These are phyloP conservation scores for Idaea biselata DNA, from an alignment of 2,888 invertebrate species.

Conservation along the genomic window DNA sequence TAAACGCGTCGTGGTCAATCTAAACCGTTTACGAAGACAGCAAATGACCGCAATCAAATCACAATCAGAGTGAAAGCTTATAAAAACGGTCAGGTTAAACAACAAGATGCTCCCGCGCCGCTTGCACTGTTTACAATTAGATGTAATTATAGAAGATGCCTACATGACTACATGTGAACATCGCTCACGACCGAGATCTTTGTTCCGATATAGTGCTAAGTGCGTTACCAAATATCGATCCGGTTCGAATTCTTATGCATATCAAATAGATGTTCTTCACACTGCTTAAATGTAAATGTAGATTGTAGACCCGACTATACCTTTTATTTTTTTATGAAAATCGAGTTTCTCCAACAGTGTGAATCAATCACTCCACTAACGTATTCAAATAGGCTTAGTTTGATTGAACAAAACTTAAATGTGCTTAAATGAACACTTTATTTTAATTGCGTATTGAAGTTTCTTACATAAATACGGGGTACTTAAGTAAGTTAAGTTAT, in stretches of 20 bases:
- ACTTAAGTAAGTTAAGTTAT: too few relatives aligned
- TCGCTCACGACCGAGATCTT: slow-evolving; percentile 40
- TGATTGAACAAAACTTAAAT: too few relatives aligned
- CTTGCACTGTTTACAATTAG: slow-evolving; percentile 66
- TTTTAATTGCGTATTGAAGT: too few relatives aligned
- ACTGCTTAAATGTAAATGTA: slow-evolving; percentile 20
- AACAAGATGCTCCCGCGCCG: slow-evolving; percentile 41
- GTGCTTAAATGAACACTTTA: too few relatives aligned
- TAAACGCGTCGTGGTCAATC: slow-evolving; percentile 50
- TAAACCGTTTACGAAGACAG: slow-evolving; percentile 56
- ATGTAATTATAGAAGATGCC: slow-evolving; percentile 62
- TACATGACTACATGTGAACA: slow-evolving; percentile 45
- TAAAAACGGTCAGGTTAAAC: slow-evolving; percentile 42
- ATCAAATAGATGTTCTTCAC: slow-evolving; percentile 9
- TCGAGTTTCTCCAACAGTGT: background rate
- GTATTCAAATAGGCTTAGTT: background rate
- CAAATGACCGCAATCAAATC: slow-evolving; percentile 72
- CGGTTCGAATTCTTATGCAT: slow-evolving; percentile 15
- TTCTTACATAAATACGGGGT: too few relatives aligned
- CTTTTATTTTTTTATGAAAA: background rate
- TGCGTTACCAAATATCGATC: slow-evolving; percentile 28
- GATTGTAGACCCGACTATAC: slow-evolving; percentile 11
- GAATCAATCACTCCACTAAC: slow-evolving; percentile 13
- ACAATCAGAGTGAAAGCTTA: slow-evolving; percentile 72
- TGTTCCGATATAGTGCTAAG: slow-evolving; percentile 39